phyloP scores from a whole-genome alignment of 2,888 invertebrate species.

The Halictus ligatus region DNA sequence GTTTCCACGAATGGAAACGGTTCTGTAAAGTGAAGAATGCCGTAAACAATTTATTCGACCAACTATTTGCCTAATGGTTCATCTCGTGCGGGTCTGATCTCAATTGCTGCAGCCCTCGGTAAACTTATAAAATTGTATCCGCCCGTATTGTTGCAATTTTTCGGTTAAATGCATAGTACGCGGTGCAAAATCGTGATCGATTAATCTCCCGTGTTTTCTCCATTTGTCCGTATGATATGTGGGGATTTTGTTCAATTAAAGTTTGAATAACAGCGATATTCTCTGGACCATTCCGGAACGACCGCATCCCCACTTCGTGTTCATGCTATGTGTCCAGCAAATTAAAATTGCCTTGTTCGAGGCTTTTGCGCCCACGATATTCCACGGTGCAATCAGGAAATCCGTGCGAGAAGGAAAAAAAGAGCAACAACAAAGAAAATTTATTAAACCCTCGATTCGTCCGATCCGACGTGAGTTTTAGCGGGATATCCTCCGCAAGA shows the following conservation, averaged over 20 bases:
- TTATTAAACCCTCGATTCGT: background rate
- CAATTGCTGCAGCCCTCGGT: background rate
- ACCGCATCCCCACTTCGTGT: background rate
- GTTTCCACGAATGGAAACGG: background rate
- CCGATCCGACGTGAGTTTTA: background rate
- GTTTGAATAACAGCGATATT: slow-evolving; percentile 4
- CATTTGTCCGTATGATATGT: slow-evolving; percentile 2
- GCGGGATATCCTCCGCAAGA: background rate
- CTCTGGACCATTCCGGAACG: background rate
- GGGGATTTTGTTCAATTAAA: slow-evolving; percentile 9
- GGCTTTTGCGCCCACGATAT: background rate
- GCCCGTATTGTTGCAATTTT: background rate
- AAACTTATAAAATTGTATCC: background rate
- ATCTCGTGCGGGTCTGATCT: background rate
- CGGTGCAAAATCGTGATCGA: background rate
- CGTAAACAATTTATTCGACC: background rate
- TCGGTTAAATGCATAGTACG: background rate
- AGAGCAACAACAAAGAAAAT: background rate
- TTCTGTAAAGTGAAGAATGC: background rate
- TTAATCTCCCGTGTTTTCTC: slow-evolving; percentile 2
- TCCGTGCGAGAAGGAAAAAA: background rate
- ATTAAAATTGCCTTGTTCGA: background rate
- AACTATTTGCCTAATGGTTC: background rate
- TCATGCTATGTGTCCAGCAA: background rate
- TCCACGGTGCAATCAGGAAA: background rate